Evolutionary conservation across 2,113 vertebrate genomes (phyloP).

Genomic region (Calonectris borealis): DNA sequence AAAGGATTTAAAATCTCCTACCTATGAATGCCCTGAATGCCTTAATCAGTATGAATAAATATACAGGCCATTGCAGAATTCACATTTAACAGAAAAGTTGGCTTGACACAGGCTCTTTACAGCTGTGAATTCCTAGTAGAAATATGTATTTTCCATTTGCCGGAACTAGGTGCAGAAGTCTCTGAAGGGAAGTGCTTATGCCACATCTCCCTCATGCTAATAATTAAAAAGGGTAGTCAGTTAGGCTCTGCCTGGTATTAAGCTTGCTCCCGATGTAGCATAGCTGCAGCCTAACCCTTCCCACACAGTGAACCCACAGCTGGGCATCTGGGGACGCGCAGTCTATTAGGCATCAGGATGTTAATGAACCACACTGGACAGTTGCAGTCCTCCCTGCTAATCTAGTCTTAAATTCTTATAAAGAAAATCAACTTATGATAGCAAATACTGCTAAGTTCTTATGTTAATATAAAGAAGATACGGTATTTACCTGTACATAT

Average conservation of each 20-base stretch:
- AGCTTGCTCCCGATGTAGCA: neutral
- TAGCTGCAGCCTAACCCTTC: neutral
- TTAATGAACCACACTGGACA: neutral
- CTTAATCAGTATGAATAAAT: neutral
- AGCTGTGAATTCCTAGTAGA: neutral
- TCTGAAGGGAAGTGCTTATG: neutral
- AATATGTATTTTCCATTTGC: neutral
- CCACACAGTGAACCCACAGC: neutral
- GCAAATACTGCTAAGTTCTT: neutral
- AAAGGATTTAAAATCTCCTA: neutral
- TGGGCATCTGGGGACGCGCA: neutral
- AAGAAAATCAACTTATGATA: neutral
- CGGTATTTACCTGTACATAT: constrained; percentile 88
- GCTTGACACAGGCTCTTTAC: neutral
- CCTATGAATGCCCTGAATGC: neutral
- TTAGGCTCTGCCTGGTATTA: neutral
- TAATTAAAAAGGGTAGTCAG: neutral
- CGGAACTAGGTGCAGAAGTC: neutral
- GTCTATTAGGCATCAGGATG: neutral
- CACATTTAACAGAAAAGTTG: neutral
- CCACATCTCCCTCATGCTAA: neutral
- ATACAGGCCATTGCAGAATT: neutral
- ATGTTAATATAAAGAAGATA: neutral
- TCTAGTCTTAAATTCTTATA: neutral
- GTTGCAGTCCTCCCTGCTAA: neutral